Evolutionary conservation across 2,113 vertebrate species (phyloP).

Genomic region (Scatophagus argus): DNA sequence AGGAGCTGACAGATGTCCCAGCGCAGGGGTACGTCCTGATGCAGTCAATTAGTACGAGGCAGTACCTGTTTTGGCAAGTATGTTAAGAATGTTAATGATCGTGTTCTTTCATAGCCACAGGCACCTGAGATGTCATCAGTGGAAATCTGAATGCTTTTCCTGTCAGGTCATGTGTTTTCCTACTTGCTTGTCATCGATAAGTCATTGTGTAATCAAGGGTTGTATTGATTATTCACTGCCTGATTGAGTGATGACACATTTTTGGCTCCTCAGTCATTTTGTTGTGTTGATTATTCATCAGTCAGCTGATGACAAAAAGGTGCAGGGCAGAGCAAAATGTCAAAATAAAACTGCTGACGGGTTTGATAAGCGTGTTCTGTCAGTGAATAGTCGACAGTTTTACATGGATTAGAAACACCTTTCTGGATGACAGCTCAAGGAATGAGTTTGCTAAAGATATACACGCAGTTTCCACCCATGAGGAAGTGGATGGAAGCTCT

Average conservation of each 20-base stretch:
- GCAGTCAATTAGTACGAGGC: neutral
- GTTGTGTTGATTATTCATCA: conserved; percentile 40
- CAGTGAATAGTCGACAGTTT: neutral
- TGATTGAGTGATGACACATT: conserved; percentile 47
- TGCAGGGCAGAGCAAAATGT: neutral
- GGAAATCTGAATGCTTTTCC: conserved; percentile 32
- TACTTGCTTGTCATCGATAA: conserved; percentile 37
- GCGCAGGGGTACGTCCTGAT: neutral
- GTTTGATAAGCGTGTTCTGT: neutral
- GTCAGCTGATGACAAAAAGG: conserved; percentile 41
- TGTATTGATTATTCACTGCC: conserved; percentile 58
- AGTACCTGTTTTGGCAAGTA: conserved; percentile 40
- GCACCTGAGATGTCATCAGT: conserved; percentile 40
- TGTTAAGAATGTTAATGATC: conserved; percentile 62
- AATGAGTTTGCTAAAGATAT: conserved; percentile 49
- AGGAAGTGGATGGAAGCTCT: conserved; percentile 70
- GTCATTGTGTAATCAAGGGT: conserved; percentile 25
- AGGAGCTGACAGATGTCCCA: conserved; percentile 9
- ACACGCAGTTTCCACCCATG: conserved; percentile 41
- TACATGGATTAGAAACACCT: conserved; percentile 25
- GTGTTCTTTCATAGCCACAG: conserved; percentile 5
- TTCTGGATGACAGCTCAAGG: conserved; percentile 46
- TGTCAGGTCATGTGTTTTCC: conserved; percentile 45
- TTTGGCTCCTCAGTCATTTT: conserved; percentile 41
- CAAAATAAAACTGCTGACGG: conserved; percentile 10